Evolutionary conservation across 1,140 invertebrate genomes (phyloP).

Genomic region (Heliconius himera): DNA sequence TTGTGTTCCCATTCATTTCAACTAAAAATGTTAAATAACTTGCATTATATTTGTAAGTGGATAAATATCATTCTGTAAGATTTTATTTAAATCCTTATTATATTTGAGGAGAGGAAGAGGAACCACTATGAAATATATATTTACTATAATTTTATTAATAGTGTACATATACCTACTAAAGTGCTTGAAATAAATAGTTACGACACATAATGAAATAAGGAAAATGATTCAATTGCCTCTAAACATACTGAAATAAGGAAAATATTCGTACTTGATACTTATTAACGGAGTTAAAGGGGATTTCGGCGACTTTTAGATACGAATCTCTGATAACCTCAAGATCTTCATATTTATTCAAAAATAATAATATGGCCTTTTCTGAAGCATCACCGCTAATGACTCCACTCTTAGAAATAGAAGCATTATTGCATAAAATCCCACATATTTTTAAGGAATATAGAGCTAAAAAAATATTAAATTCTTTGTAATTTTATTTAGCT

Average conservation of each 20-base stretch:
- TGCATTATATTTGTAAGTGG: neutral
- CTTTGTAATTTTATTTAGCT: neutral
- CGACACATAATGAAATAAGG: neutral
- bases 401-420: constrained; percentile 44
- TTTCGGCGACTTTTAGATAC: constrained; percentile 71
- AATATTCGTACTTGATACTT: constrained; percentile 82
- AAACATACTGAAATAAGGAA: too few species aligned
- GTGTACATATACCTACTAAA: too few species aligned
- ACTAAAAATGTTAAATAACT: constrained; percentile 5
- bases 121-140: too few species aligned
- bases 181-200: too few species aligned
- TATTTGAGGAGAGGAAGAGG: too few species aligned
- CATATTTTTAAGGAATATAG: constrained; percentile 55
- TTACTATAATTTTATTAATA: too few species aligned
- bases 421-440: constrained; percentile 64
- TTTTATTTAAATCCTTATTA: too few species aligned
- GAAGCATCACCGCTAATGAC: constrained; percentile 63
- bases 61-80: neutral
- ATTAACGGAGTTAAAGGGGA: constrained; percentile 81
- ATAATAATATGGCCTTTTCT: constrained; percentile 69
- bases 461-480: constrained; percentile 44
- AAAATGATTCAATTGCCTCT: too few species aligned
- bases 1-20: neutral
- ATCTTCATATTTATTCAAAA: constrained; percentile 56
- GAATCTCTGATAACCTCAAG: constrained; percentile 47